Conservation (phyloP, 2,888 invertebrate genomes). For the Leucania comma region DNA sequence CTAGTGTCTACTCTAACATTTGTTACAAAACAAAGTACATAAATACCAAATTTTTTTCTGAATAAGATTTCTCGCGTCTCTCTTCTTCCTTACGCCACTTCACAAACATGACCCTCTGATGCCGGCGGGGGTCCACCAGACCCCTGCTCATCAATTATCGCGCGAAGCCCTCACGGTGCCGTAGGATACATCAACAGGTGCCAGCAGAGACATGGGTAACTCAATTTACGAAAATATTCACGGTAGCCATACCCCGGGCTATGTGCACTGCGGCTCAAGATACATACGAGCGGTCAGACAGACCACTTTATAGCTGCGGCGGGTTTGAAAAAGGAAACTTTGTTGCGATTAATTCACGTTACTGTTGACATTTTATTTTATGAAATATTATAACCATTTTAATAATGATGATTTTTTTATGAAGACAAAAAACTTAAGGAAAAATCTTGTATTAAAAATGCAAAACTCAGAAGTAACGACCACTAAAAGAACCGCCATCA, state of each 20-base stretch:
- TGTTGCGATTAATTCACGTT: slow-evolving; percentile 9
- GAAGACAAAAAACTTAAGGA: background rate
- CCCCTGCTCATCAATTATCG: slow-evolving; percentile 81
- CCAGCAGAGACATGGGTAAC: slow-evolving; percentile 65
- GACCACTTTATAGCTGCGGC: slow-evolving; percentile 20
- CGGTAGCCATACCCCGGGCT: slow-evolving; percentile 67
- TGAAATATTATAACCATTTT: background rate
- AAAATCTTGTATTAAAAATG: background rate
- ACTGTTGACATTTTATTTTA: slow-evolving; percentile 8
- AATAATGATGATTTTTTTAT: background rate
- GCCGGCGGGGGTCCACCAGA: slow-evolving; percentile 78
- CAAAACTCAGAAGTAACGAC: background rate
- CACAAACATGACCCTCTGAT: slow-evolving; percentile 69
- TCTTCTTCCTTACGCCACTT: slow-evolving; percentile 4
- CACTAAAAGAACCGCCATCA: slow-evolving; percentile 23
- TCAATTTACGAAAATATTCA: slow-evolving; percentile 64
- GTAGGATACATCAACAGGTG: slow-evolving; percentile 81
- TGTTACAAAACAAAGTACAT: background rate
- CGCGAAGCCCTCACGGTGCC: slow-evolving; percentile 63
- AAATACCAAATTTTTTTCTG: background rate
- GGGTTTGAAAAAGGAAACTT: background rate
- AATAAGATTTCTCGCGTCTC: slow-evolving; percentile 10
- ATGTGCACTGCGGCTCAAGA: slow-evolving; percentile 35
- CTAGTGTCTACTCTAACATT: too few relatives aligned
- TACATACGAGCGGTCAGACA: slow-evolving; percentile 17